Conservation (phyloP, 2,113 vertebrate species). For the Trogon melanurus region DNA sequence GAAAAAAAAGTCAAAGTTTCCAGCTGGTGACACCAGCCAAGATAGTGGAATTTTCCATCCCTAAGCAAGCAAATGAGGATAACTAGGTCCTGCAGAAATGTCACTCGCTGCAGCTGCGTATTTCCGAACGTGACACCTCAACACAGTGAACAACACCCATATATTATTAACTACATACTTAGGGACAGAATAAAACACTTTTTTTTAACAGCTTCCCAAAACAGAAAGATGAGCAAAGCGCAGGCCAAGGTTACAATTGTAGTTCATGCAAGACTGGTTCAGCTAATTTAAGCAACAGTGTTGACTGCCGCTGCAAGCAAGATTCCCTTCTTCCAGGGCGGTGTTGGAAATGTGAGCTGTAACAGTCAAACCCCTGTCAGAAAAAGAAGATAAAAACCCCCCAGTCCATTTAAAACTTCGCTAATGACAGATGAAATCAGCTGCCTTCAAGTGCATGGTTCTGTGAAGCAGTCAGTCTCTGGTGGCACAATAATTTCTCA, state of each 20-base stretch:
- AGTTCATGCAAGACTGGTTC: not conserved
- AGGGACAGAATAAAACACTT: not conserved
- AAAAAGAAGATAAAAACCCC: not conserved
- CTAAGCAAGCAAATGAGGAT: not conserved
- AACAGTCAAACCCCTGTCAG: not conserved
- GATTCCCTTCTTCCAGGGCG: not conserved
- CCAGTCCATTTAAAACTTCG: constrained; percentile 1
- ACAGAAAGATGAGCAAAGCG: not conserved
- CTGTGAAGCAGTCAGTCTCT: constrained; percentile 41
- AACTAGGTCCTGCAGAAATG: not conserved
- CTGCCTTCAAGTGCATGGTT: constrained; percentile 2
- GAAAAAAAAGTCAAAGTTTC: constrained; percentile 1
- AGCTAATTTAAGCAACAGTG: not conserved
- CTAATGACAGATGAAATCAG: constrained; percentile 31
- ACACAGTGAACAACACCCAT: not conserved
- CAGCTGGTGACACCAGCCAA: constrained; percentile 35
- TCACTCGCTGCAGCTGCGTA: not conserved
- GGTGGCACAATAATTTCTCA: constrained; percentile 17
- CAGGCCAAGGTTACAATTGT: not conserved
- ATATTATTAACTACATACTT: not conserved
- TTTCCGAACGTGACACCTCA: not conserved
- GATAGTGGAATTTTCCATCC: constrained; percentile 47
- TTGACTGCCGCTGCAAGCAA: not conserved
- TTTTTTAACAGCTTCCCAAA: constrained; percentile 17
- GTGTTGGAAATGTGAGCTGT: not conserved